phyloP scores from a whole-genome alignment of 2,888 invertebrate genomes.

The Camptogramma bilineatum region DNA sequence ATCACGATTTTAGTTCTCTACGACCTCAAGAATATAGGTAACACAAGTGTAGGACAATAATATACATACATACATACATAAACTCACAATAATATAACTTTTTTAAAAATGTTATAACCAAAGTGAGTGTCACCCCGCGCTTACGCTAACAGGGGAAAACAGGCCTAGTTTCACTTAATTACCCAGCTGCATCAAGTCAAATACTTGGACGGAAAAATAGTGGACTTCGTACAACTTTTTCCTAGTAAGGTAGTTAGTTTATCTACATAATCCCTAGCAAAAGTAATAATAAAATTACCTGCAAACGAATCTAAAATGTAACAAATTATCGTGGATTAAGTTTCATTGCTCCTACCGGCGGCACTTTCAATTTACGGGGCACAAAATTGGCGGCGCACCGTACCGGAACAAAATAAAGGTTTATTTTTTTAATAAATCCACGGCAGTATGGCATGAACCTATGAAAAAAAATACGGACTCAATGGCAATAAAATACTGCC shows the following conservation, averaged over 20 bases:
- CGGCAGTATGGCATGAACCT: slow-evolving; percentile 26
- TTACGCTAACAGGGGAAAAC: background rate
- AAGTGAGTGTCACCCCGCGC: background rate
- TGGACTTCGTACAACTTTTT: background rate
- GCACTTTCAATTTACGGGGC: slow-evolving; percentile 52
- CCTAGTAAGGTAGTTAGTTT: background rate
- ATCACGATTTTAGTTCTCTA: background rate
- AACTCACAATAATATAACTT: too few relatives aligned
- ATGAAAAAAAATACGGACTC: slow-evolving; percentile 20
- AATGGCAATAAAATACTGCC: slow-evolving; percentile 17
- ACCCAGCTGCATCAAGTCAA: background rate
- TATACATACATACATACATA: too few relatives aligned
- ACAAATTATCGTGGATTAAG: slow-evolving; percentile 54
- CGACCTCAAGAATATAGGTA: too few relatives aligned
- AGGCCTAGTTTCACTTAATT: background rate
- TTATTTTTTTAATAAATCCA: slow-evolving; percentile 48
- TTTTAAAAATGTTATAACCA: background rate
- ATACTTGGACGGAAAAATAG: background rate
- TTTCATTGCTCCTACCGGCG: slow-evolving; percentile 47
- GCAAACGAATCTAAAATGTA: slow-evolving; percentile 41
- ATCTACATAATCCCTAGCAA: background rate
- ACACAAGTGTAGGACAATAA: too few relatives aligned
- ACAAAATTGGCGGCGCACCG: slow-evolving; percentile 53
- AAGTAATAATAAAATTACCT: slow-evolving; percentile 7
- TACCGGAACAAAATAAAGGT: slow-evolving; percentile 53